These are phyloP conservation scores for Eira barbara DNA, from an alignment of 2,113 vertebrate species.

Conservation along the genomic window DNA sequence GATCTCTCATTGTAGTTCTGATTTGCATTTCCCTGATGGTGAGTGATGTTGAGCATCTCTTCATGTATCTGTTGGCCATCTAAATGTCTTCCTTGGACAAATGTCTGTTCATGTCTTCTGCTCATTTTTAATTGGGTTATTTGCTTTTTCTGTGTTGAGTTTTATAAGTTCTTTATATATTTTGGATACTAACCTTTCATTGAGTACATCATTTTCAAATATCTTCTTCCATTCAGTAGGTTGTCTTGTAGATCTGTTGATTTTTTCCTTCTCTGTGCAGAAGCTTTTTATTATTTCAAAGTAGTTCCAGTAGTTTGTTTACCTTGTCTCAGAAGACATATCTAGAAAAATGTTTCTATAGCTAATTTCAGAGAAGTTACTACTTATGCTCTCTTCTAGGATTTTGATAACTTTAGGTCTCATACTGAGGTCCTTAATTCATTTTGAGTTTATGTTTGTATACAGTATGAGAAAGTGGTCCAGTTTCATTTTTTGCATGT, in stretches of 20 bases:
- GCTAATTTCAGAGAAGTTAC: background rate
- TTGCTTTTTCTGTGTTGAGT: background rate
- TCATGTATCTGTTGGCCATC: background rate
- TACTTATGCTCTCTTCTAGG: background rate
- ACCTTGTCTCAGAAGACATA: background rate
- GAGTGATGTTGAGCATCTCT: background rate
- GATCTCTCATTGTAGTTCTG: background rate
- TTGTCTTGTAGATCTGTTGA: background rate
- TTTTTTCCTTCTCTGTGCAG: background rate
- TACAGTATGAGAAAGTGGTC: background rate
- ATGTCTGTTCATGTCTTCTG: background rate
- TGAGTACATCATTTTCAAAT: background rate
- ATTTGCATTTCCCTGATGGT: background rate
- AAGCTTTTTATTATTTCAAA: background rate
- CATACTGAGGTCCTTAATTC: background rate
- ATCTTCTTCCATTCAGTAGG: background rate
- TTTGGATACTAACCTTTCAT: background rate
- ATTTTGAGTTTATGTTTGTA: background rate
- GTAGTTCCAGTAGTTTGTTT: background rate
- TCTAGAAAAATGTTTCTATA: background rate
- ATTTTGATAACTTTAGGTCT: background rate
- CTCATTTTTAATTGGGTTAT: background rate
- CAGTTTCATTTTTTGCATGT: background rate
- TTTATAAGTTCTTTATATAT: background rate
- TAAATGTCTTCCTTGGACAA: background rate